Conservation (phyloP, 2,888 invertebrate species). For the Andrena fulva region DNA sequence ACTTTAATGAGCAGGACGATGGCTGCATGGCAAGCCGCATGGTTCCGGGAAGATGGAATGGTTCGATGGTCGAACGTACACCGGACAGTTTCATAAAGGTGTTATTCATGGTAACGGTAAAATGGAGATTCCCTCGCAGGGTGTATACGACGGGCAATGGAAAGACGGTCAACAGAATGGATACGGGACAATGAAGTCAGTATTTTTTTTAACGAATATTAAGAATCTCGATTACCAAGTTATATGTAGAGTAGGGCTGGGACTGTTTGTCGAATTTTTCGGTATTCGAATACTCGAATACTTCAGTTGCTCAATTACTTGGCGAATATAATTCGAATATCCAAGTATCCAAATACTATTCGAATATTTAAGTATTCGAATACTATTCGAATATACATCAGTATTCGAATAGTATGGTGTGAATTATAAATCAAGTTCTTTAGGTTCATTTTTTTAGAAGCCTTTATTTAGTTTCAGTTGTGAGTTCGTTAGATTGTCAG, state of each 20-base stretch:
- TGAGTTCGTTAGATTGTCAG: too few species aligned
- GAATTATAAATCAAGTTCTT: too few species aligned
- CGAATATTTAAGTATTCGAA: too few species aligned
- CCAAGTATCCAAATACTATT: too few species aligned
- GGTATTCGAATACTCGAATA: too few species aligned
- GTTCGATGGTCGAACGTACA: constrained; percentile 92
- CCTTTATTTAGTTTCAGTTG: too few species aligned
- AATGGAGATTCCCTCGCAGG: constrained; percentile 88
- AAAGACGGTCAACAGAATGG: constrained; percentile 94
- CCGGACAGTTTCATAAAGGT: constrained; percentile 92
- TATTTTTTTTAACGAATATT: constrained; percentile 27
- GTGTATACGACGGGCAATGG: constrained; percentile 92
- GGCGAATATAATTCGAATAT: too few species aligned
- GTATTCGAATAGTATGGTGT: too few species aligned
- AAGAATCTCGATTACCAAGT: neutral
- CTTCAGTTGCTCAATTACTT: too few species aligned
- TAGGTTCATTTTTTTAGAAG: too few species aligned
- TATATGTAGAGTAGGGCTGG: neutral
- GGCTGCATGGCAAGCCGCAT: constrained; percentile 93
- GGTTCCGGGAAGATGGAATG: constrained; percentile 93
- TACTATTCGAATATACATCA: too few species aligned
- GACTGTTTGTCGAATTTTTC: too few species aligned
- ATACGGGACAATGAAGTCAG: constrained; percentile 89
- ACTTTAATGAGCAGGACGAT: constrained; percentile 86
- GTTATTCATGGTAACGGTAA: constrained; percentile 90